Percentiles rank a stretch among this genome's conserved stretches.
phyloP scores from a whole-genome alignment of 2,888 invertebrate genomes.

The Hydriomena furcata region DNA sequence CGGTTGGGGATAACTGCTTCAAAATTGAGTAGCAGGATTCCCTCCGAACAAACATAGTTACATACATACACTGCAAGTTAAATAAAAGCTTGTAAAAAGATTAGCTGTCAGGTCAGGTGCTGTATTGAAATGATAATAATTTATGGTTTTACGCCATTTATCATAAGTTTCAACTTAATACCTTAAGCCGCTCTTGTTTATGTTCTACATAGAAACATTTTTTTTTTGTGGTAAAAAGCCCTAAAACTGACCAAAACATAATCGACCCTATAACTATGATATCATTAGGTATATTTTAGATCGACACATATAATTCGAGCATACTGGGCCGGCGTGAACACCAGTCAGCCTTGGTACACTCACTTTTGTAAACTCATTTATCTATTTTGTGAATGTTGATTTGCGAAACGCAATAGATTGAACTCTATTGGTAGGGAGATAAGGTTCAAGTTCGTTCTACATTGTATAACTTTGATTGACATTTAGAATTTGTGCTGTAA shows the following conservation, averaged over 20 bases:
- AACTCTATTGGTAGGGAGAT: constrained; percentile 39
- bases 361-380: constrained; percentile 62
- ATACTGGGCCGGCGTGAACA: constrained; percentile 50
- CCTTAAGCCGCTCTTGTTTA: too few species aligned
- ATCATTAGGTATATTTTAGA: constrained; percentile 50
- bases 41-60: too few species aligned
- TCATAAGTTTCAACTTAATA: too few species aligned
- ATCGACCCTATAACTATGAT: constrained; percentile 38
- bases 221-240: neutral
- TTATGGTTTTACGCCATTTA: too few species aligned
- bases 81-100: too few species aligned
- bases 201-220: too few species aligned
- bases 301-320: constrained; percentile 50
- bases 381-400: constrained; percentile 58
- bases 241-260: constrained; percentile 28
- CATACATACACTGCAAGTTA: too few species aligned
- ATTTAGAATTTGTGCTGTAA: constrained; percentile 51
- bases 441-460: constrained; percentile 41
- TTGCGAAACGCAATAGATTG: constrained; percentile 45
- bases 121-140: too few species aligned
- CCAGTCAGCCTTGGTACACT: constrained; percentile 68
- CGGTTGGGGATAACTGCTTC: too few species aligned
- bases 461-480: constrained; percentile 47
- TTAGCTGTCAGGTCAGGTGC: too few species aligned
- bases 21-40: too few species aligned